Evolutionary conservation across 2,888 invertebrate species (phyloP), one percentile per base, ranked within the genome.

Genomic region (Amblyteles armatorius): DNA sequence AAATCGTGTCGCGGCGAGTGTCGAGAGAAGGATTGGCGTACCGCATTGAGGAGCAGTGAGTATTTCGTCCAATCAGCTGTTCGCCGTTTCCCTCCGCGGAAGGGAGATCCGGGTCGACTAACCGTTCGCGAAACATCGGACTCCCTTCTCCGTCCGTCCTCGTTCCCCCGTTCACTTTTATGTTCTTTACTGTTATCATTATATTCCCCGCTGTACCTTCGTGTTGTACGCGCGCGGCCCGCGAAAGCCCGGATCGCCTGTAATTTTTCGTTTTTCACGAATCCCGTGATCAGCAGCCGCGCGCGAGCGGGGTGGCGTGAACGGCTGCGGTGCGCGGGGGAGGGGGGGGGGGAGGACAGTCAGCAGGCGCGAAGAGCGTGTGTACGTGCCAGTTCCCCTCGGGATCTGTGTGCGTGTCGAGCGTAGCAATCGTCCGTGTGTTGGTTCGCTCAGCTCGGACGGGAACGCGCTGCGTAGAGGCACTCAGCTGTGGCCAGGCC

Each of bases 401-500:
- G 19, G 5, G 16, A 4, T 11, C 16, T 40, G 50, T 33, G 33
- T 29, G 67, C 55, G 76, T 67, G 48, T 22, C 16, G 52, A 29
- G 44, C 26, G 9, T 40, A 65, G n/a, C 13, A 5, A 26, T 7
- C 44, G 13, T 40, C 40, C 26, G 52, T 73, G 68, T 60, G 77
- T 74, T 68, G 50, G 57, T 55, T 52, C 68, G n/a, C 22, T 69
- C 67, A 19, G 36, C 72, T 71, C 57, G 69, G 74, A 76, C 67
- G 52, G 16, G 19, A 44, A 44, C 13, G n/a, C 52, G 55, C 73
- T 73, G 73, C 78, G 82, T 73, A 79, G 82, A 68, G 79, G 74
- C 74, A 67, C 82, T 74, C 74, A 69, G 71, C 79, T 84, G 82
- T 79, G 55, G 69, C 79, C 72, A 72, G 81, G 19, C 72, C 77